Evolutionary conservation across 2,888 invertebrate species (phyloP), one percentile per base, ranked within the genome.

Genomic region (Micropterix aruncella): DNA sequence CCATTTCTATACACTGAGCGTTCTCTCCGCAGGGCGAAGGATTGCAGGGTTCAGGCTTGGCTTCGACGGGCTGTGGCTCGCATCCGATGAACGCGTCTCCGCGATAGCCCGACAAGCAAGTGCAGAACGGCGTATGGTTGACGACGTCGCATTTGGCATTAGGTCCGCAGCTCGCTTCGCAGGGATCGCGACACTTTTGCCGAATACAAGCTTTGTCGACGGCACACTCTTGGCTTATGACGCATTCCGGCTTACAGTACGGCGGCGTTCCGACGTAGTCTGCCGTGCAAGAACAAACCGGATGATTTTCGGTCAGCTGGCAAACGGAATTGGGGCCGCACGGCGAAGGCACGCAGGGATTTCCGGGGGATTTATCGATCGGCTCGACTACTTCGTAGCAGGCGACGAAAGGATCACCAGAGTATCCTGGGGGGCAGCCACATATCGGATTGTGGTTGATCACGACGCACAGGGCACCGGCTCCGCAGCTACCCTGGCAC

Each of bases 81-180:
- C 90, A 90, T 19, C 85, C 85, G 43, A 86, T 75, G 57, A 88
- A 89, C 3, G 91, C 88, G 59, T 91, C 89, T 16, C 91, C 91
- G 61, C 80, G 80, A 57, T 75, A 86, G 18, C 86, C 88, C 38
- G 73, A 63, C 39, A 80, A 65, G 56, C 91, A 91, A 50, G 80
- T 84, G 55, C 90, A 90, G 55, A 83, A 77, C 1, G 88, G 87
- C 18, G 83, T 82, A 58, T 87, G 88, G 50, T 83, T 83, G 15
- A 87, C 77, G 2, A 87, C 82, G 49, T 80, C 74, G 58, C 87
- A 88, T 58, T 77, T 77, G 12, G 90, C 88, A 60, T 89, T 85
- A 49, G 72, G 73, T 40, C 89, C 89, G 60, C 90, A 90, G 15
- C 79, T 76, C 52, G 79, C 76, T 15, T 71, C 63, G 56, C 89